Evolutionary conservation across 2,888 invertebrate species (phyloP), one percentile per base, ranked within the genome.

Genomic region (Hartigia nigra): DNA sequence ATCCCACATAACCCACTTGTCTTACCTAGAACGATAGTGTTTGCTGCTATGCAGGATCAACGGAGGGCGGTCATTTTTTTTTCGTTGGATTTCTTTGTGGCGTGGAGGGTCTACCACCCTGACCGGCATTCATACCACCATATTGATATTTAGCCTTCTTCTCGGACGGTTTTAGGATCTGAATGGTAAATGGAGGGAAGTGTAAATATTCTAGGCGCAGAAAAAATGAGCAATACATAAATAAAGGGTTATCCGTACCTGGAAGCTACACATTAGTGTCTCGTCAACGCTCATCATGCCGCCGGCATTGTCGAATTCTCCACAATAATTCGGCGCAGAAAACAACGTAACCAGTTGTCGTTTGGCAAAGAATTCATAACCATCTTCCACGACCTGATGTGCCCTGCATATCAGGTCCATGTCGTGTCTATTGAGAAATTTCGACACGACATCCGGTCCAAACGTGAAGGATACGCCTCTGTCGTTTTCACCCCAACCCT

Each of bases 271-370:
- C 98, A 99, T 99, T 77, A 99, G 94, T 81, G 98, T 97, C 92
- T 99, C 99, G 92, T 99, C 99, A 55, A 99, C 99, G 82, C 97
- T 98, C 99, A 99, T 99, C 99, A 99, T 99, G 82, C 98, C 99
- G 78, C 99, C 99, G 77, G 99, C 99, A 91, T 99, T 99, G 92
- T 99, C 98, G 90, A 99, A 98, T 92, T 98, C 98, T n/a, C 98
- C 98, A 91, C 98, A 98, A 91, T 98, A 98, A 92, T 99, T 99
- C 37, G 98, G 98, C 74, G 98, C 98, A n/a, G 99, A 99, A 93
- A 99, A 99, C 78, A 99, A 93, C 1, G 99, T 99, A 78, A 99
- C 99, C 89, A 99, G 94, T 92, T 99, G 99, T 82, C 99, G 94
- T 92, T 99, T 99, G 31, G 99, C 99, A 92, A 99, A 99, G 93